Evolutionary conservation across 2,888 invertebrate genomes (phyloP).

Genomic region (Philaethria dido): DNA sequence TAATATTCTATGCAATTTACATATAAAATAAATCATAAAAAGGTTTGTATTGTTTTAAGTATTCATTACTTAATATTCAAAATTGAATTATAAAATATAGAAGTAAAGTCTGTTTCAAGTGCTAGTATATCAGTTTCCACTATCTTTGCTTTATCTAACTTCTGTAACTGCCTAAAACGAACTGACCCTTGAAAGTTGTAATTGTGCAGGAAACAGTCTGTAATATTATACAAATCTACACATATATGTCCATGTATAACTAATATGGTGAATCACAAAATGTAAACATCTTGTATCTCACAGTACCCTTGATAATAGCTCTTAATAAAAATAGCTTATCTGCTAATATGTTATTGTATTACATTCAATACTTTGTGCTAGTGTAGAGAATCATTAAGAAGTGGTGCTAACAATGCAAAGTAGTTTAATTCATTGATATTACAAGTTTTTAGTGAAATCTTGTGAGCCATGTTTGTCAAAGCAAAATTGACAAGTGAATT

Average conservation of each 20-base stretch:
- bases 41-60: not conserved
- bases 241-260: slow-evolving; percentile 45
- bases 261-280: slow-evolving; percentile 58
- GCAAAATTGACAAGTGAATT: slow-evolving; percentile 64
- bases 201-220: slow-evolving; percentile 25
- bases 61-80: not conserved
- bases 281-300: slow-evolving; percentile 61
- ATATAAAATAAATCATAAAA: not conserved
- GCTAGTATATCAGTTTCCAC: not conserved
- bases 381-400: slow-evolving; percentile 18
- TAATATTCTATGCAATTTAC: not conserved
- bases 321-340: slow-evolving; percentile 63
- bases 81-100: not conserved
- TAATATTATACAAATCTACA: slow-evolving; percentile 33
- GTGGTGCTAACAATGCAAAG: slow-evolving; percentile 15
- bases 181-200: slow-evolving; percentile 16
- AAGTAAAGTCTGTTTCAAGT: not conserved
- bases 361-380: slow-evolving; percentile 23
- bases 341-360: slow-evolving; percentile 33
- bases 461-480: slow-evolving; percentile 62
- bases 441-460: slow-evolving; percentile 53
- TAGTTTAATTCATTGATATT: slow-evolving; percentile 25
- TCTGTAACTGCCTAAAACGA: not conserved
- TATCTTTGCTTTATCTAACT: slow-evolving; percentile 10
- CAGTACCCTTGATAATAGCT: slow-evolving; percentile 62